Evolutionary conservation across 2,797 vertebrate genomes (phyloP).

Genomic region (Gorsachius magnificus): DNA sequence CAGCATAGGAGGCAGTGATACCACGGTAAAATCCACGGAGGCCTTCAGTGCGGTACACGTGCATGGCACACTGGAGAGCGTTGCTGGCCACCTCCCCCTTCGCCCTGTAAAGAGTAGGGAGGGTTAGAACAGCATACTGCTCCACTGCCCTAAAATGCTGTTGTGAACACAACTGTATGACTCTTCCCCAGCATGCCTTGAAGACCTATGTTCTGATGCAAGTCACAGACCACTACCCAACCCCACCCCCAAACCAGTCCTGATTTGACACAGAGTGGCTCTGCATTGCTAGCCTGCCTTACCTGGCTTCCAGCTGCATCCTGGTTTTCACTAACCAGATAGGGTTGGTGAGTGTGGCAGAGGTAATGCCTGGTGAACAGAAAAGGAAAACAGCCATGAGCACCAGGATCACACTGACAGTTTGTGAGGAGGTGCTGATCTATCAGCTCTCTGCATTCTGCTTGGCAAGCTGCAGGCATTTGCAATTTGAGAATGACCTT

Average conservation of each 20-base stretch:
- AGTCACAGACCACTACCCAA: background rate
- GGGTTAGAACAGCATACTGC: background rate
- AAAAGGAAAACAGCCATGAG: background rate
- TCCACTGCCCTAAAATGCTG: background rate
- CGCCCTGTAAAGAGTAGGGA: background rate
- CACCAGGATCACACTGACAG: background rate
- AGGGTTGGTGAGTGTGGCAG: slow-evolving; percentile 62
- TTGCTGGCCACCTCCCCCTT: slow-evolving; percentile 26
- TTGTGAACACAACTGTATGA: background rate
- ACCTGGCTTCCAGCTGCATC: slow-evolving; percentile 72
- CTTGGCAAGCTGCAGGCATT: background rate
- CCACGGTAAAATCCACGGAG: slow-evolving; percentile 69
- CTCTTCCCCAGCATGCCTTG: background rate
- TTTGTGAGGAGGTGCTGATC: background rate
- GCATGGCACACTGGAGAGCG: slow-evolving; percentile 56
- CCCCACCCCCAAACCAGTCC: background rate
- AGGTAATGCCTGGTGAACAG: slow-evolving; percentile 45
- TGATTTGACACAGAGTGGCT: background rate
- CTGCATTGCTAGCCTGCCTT: background rate
- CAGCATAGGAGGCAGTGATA: slow-evolving; percentile 69
- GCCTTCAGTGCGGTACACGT: slow-evolving; percentile 59
- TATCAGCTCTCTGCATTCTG: background rate
- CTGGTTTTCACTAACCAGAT: slow-evolving; percentile 74
- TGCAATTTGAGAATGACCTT: slow-evolving; percentile 11
- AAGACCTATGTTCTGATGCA: background rate